A percentile compares a stretch with the other conserved stretches of the same genome.
Conservation (phyloP, 2,888 invertebrate genomes). For the Watsonalla binaria region DNA sequence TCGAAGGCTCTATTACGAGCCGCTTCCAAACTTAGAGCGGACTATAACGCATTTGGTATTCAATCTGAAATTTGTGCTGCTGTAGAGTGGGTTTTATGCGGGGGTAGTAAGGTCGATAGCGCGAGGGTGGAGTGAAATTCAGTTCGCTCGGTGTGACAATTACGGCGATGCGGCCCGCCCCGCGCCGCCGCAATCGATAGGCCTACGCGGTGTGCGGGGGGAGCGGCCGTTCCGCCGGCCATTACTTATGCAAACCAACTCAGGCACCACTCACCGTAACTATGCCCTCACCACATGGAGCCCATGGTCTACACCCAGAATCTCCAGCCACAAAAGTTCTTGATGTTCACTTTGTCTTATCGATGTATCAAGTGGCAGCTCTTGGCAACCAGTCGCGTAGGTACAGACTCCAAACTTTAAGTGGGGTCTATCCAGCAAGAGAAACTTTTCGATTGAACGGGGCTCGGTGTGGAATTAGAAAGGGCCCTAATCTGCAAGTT, state of each 20-base stretch:
- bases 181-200: conserved; percentile 84
- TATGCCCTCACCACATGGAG: conserved; percentile 19
- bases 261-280: conserved; percentile 33
- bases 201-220: conserved; percentile 77
- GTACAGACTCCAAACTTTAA: too few relatives aligned
- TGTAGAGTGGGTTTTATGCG: conserved; percentile 54
- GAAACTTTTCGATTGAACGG: background rate
- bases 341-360: conserved; percentile 36
- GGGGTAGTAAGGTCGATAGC: conserved; percentile 65
- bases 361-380: conserved; percentile 32
- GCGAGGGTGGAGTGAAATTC: conserved; percentile 57
- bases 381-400: conserved; percentile 7
- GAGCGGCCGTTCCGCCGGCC: conserved; percentile 32
- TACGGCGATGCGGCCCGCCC: conserved; percentile 75
- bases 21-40: conserved; percentile 73
- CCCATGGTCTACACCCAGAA: conserved; percentile 17
- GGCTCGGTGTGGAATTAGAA: conserved; percentile 10
- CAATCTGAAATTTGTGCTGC: conserved; percentile 47
- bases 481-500: conserved; percentile 50
- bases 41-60: conserved; percentile 73
- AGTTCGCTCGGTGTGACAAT: conserved; percentile 75
- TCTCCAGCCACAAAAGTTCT: conserved; percentile 8
- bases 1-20: conserved; percentile 78
- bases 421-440: background rate
- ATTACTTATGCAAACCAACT: conserved; percentile 77